Base-by-base conservation (phyloP, 2,797 vertebrate genomes). In the Heliangelus exortis region DNA sequence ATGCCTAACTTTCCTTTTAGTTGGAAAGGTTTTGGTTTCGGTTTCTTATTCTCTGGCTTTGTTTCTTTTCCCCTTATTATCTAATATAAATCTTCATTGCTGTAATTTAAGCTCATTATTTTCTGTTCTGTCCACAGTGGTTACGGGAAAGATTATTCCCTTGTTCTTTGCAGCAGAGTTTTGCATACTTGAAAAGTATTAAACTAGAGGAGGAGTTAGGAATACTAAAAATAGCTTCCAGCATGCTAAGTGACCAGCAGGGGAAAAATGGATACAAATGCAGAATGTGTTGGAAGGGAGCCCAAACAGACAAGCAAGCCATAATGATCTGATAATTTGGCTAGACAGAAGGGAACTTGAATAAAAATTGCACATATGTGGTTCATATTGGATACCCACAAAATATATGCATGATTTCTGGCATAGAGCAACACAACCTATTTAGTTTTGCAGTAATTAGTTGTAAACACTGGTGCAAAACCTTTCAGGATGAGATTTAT, bases 331-430 rank as follows among this genome's bases (percentile, higher is more conserved):
- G 93, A 84, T 90, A 93, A 93, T 92, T 91, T 88, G 89, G 67
- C 79, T 78, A 92, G 91, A 91, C 85, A 97, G 91, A 96, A 95
- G 84, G 72, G 59, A 93, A 81, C 82, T 86, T 94, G 84, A 92
- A 95, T 72, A 72, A 93, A 93, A 95, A 88, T 85, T 3, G 2
- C 79, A 57, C 63, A 86, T 89, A 93, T 93, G 92, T 65, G 76
- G 34, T 50, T 94, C 34, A 57, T 81, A 75, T 66, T 94, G 83
- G 62, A 84, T 78, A 67, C 28, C 5, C 73, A 89, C 69, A 88
- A 86, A 93, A 91, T 82, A 78, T 53, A 63, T 22, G 59, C 59
- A 26, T 68, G 69, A 73, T 66, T 95, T 84, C 76, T 93, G 91
- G 89, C 93, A 93, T 4, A 10, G 28, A 55, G 68, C 59, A 93